Evolutionary conservation across 1,140 invertebrate species (phyloP).

Genomic region (Drosophila oshimai): DNA sequence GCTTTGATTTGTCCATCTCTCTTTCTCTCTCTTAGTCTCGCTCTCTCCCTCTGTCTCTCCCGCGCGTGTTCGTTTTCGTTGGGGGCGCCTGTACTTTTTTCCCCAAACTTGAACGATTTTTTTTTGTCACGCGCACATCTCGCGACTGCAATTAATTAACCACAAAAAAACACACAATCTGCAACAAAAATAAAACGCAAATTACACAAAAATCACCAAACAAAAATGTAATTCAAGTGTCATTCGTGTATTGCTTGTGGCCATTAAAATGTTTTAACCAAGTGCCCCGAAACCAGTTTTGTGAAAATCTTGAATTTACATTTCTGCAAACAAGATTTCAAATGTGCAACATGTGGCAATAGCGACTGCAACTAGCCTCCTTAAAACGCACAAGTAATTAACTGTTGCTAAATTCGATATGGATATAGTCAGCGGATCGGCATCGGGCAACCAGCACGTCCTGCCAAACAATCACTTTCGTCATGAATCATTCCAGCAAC

Average conservation of each 20-base stretch:
- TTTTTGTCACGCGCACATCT: slow-evolving; percentile 60
- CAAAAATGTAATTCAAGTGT: slow-evolving; percentile 42
- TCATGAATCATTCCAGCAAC: slow-evolving; percentile 77
- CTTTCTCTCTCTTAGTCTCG: no score
- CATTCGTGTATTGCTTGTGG: slow-evolving; percentile 12
- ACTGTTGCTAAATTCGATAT: slow-evolving; percentile 39
- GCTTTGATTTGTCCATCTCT: slow-evolving; percentile 28
- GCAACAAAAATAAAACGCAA: slow-evolving; percentile 6
- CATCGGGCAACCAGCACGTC: slow-evolving; percentile 74
- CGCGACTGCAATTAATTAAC: slow-evolving; percentile 40
- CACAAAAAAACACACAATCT: slow-evolving; percentile 1
- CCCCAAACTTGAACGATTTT: slow-evolving; percentile 33
- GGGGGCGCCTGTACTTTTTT: slow-evolving; percentile 69
- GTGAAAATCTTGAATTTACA: slow-evolving; percentile 57
- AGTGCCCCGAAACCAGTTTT: slow-evolving; percentile 41
- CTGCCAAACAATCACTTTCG: slow-evolving; percentile 82
- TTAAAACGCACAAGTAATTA: slow-evolving; percentile 8
- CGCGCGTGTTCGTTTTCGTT: slow-evolving; percentile 41
- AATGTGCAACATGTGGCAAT: slow-evolving; percentile 56
- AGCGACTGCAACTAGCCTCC: slow-evolving; percentile 30
- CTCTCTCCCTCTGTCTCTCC: neutral
- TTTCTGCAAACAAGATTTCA: slow-evolving; percentile 42
- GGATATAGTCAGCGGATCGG: slow-evolving; percentile 73
- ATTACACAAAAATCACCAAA: neutral
- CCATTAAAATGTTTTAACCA: slow-evolving; percentile 33